Evolutionary conservation across 92 coral and sea anemone species (phyloP).

Genomic region (Hydrozoanthus gracilis): DNA sequence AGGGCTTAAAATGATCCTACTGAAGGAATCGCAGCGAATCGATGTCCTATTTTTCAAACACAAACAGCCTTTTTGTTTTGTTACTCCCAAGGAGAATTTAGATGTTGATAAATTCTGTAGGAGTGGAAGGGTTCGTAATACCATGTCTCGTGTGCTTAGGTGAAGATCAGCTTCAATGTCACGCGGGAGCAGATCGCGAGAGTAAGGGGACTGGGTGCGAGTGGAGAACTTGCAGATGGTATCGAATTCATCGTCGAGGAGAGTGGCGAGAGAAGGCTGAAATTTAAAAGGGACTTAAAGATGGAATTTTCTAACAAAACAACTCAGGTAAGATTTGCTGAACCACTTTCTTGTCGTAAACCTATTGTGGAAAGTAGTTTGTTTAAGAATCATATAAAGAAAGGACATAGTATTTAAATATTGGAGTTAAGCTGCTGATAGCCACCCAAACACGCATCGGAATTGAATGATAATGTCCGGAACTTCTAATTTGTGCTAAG

Average conservation of each 20-base stretch:
- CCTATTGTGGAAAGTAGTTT: not conserved
- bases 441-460: not conserved
- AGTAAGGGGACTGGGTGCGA: conserved; percentile 63
- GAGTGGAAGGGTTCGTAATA: not conserved
- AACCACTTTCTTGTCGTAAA: not conserved
- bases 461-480: too few species aligned
- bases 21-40: not conserved
- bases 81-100: not conserved
- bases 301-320: conserved; percentile 83
- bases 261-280: conserved; percentile 75
- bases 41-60: not conserved
- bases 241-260: conserved; percentile 42
- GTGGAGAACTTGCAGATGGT: conserved; percentile 61
- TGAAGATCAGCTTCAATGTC: conserved; percentile 77
- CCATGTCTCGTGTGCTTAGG: conserved; percentile 38
- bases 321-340: conserved; percentile 70
- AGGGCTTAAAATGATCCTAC: not conserved
- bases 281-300: conserved; percentile 72
- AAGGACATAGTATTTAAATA: too few species aligned
- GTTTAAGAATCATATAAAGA: not conserved
- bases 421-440: not conserved
- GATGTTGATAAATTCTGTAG: too few species aligned
- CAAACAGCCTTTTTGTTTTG: not conserved
- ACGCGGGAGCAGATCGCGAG: conserved; percentile 70
- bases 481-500: too few species aligned